Conservation (phyloP, 2,797 vertebrate genomes). For the Huso huso region DNA sequence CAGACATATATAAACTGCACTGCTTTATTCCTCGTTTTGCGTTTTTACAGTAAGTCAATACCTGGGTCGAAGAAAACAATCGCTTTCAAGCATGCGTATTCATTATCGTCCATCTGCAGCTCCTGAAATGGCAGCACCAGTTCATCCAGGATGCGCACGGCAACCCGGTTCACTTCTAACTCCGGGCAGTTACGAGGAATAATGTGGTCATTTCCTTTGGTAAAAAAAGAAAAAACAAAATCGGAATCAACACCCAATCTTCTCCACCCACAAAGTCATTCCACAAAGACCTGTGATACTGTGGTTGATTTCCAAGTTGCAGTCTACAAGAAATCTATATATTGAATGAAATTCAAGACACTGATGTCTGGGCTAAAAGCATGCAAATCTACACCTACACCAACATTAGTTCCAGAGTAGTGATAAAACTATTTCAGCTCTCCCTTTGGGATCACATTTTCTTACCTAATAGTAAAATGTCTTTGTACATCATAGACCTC, state of each 20-base stretch:
- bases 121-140: slow-evolving; percentile 94
- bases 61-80: slow-evolving; percentile 98
- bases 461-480: slow-evolving; percentile 87
- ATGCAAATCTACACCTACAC: no score
- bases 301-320: no score
- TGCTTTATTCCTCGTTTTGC: no score
- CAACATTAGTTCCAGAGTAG: no score
- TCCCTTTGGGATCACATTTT: no score
- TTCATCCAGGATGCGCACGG: slow-evolving; percentile 87
- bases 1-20: no score
- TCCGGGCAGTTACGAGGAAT: slow-evolving; percentile 91
- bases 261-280: slow-evolving; percentile 6
- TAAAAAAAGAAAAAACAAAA: background rate
- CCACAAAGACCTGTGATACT: background rate
- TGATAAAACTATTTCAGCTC: no score
- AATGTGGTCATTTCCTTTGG: slow-evolving; percentile 88
- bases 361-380: no score
- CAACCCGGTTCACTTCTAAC: slow-evolving; percentile 85
- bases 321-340: no score
- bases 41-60: slow-evolving; percentile 34
- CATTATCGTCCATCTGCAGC: slow-evolving; percentile 92
- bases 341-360: no score
- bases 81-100: slow-evolving; percentile 94
- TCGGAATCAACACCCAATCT: background rate
- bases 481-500: slow-evolving; percentile 94